A percentile compares a stretch with the other conserved stretches of the same genome.
phyloP scores from a whole-genome alignment of 2,113 vertebrate genomes.

The Shinisaurus crocodilurus region DNA sequence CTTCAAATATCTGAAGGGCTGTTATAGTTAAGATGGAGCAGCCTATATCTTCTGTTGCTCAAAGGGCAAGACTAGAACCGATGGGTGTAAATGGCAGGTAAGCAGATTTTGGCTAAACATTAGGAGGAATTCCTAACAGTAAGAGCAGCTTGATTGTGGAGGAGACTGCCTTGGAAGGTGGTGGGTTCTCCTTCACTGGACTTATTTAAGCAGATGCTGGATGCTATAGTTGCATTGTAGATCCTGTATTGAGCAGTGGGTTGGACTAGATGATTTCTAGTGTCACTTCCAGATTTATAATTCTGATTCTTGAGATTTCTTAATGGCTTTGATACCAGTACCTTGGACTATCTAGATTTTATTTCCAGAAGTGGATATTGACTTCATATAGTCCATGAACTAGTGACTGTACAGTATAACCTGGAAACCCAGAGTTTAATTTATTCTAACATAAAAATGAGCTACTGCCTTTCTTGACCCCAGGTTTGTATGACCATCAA shows the following conservation, averaged over 20 bases:
- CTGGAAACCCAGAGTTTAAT: conserved; percentile 4
- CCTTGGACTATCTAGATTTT: conserved; percentile 28
- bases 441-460: conserved; percentile 13
- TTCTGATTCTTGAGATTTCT: not conserved
- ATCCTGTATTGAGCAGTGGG: not conserved
- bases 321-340: not conserved
- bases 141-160: not conserved
- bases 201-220: not conserved
- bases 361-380: conserved; percentile 11
- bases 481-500: conserved; percentile 22
- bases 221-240: not conserved
- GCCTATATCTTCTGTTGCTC: not conserved
- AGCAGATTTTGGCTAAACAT: not conserved
- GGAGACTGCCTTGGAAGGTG: not conserved
- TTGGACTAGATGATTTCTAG: not conserved
- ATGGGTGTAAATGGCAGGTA: not conserved
- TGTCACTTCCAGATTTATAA: not conserved
- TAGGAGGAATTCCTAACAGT: not conserved
- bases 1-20: not conserved
- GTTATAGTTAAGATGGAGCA: not conserved
- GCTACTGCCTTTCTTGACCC: conserved; percentile 27
- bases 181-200: not conserved
- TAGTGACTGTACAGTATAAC: conserved; percentile 22
- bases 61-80: not conserved
- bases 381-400: conserved; percentile 39